Evolutionary conservation across 2,797 vertebrate species (phyloP).

Genomic region (Anomalospiza imberbis): DNA sequence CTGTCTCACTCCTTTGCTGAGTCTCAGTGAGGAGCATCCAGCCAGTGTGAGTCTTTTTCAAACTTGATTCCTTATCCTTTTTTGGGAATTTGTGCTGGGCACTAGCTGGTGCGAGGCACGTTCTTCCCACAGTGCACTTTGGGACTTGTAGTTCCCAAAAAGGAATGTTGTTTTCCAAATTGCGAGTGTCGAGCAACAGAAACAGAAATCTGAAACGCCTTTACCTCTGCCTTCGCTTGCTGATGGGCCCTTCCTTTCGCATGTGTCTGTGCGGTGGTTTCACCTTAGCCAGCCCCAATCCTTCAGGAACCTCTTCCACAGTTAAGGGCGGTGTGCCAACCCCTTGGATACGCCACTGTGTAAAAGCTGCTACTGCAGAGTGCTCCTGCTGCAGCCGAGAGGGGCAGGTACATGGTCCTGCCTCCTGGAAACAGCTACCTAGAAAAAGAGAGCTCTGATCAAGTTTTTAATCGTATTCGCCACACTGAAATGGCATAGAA

Average conservation of each 20-base stretch:
- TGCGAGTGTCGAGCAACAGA: neutral
- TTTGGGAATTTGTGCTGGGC: slow-evolving; percentile 75
- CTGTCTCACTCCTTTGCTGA: neutral
- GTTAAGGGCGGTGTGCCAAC: fast-evolving
- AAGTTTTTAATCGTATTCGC: neutral
- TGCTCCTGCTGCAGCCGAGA: fast-evolving
- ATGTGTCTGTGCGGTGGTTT: neutral
- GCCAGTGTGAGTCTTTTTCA: slow-evolving; percentile 36
- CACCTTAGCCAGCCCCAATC: neutral
- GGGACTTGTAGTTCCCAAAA: slow-evolving; percentile 73
- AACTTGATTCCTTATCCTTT: slow-evolving; percentile 73
- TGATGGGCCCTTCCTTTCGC: neutral
- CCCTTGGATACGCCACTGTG: fast-evolving
- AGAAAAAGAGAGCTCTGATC: neutral
- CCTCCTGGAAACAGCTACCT: neutral
- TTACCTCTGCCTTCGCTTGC: neutral
- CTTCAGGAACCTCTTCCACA: neutral
- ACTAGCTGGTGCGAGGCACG: slow-evolving; percentile 38
- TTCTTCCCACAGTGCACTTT: slow-evolving; percentile 53
- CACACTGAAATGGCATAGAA: neutral
- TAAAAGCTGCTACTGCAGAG: neutral
- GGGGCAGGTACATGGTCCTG: neutral
- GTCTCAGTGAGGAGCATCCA: slow-evolving; percentile 28
- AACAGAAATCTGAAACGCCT: neutral
- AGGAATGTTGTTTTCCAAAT: slow-evolving; percentile 50